Percentiles rank a stretch among this genome's conserved stretches.
These are phyloP conservation scores for Xerus rutilus DNA, from an alignment of 2,797 vertebrate genomes.

Conservation along the genomic window DNA sequence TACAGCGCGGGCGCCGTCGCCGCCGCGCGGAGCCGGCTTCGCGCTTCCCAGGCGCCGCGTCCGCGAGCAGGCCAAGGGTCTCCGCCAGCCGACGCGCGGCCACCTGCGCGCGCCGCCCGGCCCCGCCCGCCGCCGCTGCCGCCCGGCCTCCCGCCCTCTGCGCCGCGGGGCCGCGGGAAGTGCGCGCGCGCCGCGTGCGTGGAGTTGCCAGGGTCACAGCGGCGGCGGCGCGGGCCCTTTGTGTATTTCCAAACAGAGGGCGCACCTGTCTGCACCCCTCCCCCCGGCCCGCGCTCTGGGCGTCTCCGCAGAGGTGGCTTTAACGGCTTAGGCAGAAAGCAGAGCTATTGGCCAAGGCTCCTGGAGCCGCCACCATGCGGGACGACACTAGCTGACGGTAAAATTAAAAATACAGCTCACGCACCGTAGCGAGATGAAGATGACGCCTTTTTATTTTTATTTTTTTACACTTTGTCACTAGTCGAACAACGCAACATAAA, in stretches of 20 bases:
- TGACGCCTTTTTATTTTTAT: background rate
- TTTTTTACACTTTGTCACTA: background rate
- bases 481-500: background rate
- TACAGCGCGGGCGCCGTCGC: conserved; percentile 27
- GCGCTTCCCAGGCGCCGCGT: conserved; percentile 27
- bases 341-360: conserved; percentile 8
- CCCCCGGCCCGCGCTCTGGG: background rate
- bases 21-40: background rate
- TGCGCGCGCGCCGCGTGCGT: background rate
- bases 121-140: background rate
- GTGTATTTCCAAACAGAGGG: conserved; percentile 69
- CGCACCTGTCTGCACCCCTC: conserved; percentile 74
- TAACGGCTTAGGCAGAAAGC: conserved; percentile 40
- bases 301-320: conserved; percentile 63
- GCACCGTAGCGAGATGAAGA: background rate
- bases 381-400: background rate
- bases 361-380: background rate
- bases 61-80: background rate
- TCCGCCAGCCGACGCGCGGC: background rate
- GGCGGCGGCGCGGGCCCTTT: conserved; percentile 58
- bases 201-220: conserved; percentile 71
- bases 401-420: background rate
- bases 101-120: background rate
- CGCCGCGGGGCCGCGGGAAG: background rate
- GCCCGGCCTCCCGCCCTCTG: background rate